Percentiles rank a stretch among this genome's conserved stretches.
These are phyloP conservation scores for Thermophis baileyi DNA, from an alignment of 2,113 vertebrate genomes.

Conservation along the genomic window DNA sequence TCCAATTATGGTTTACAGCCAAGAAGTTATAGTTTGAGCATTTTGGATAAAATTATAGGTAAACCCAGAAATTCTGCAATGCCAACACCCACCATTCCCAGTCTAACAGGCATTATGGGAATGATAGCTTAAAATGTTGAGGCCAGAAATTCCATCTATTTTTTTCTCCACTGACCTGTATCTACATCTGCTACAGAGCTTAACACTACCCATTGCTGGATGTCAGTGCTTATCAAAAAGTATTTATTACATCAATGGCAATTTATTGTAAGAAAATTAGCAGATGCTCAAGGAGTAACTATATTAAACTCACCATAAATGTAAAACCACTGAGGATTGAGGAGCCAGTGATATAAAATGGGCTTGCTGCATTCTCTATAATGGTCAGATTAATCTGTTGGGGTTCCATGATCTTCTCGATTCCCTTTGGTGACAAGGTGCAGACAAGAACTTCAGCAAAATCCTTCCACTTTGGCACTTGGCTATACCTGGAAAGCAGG, in stretches of 20 bases:
- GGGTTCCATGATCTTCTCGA: conserved; percentile 46
- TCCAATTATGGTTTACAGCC: not conserved
- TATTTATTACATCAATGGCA: not conserved
- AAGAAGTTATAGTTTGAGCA: not conserved
- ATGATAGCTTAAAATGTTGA: not conserved
- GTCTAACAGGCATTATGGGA: not conserved
- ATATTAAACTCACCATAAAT: conserved; percentile 77
- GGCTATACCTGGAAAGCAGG: not conserved
- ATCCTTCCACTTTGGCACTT: conserved; percentile 45
- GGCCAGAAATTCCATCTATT: not conserved
- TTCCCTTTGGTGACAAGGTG: conserved; percentile 68
- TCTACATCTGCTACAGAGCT: not conserved
- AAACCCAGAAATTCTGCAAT: not conserved
- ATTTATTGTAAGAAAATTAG: not conserved
- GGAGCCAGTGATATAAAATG: conserved; percentile 77
- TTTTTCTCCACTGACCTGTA: not conserved
- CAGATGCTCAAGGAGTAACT: not conserved
- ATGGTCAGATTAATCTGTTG: conserved; percentile 77
- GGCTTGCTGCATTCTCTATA: conserved; percentile 65
- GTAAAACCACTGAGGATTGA: conserved; percentile 74
- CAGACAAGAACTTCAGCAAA: conserved; percentile 78
- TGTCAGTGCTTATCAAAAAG: not conserved
- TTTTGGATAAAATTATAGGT: not conserved
- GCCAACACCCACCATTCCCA: not conserved
- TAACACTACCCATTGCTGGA: not conserved